These are phyloP conservation scores for Rhabdornis inornatus DNA, from an alignment of 2,113 vertebrate species.

Conservation along the genomic window DNA sequence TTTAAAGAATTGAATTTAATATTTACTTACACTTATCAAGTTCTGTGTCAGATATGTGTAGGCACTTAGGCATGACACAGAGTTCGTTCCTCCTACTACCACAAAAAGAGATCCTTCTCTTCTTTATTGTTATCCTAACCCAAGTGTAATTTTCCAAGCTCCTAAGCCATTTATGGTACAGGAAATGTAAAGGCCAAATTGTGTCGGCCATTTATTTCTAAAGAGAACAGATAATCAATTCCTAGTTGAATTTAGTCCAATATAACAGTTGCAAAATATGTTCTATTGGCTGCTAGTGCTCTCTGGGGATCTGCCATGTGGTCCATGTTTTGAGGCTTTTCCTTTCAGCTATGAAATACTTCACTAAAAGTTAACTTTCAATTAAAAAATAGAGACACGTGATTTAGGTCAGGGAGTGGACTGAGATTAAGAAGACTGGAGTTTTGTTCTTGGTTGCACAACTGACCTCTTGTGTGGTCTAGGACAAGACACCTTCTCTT, in stretches of 20 bases:
- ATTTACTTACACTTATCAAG: background rate
- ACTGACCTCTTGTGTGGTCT: background rate
- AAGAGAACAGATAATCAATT: background rate
- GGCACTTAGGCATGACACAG: background rate
- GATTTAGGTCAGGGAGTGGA: background rate
- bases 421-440: background rate
- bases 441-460: background rate
- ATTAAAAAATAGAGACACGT: background rate
- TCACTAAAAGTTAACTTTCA: background rate
- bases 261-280: background rate
- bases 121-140: background rate
- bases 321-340: background rate
- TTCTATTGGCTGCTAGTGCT: background rate
- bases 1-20: background rate
- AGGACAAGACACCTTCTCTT: background rate
- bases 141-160: background rate
- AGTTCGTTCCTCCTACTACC: background rate
- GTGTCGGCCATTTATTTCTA: background rate
- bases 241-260: background rate
- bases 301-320: background rate
- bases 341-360: background rate
- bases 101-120: background rate
- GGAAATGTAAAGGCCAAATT: background rate
- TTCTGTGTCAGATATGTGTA: background rate
- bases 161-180: background rate